Evolutionary conservation across 1,140 invertebrate species (phyloP), one percentile per base, ranked within the genome.

Genomic region (Eriosoma lanigerum): DNA sequence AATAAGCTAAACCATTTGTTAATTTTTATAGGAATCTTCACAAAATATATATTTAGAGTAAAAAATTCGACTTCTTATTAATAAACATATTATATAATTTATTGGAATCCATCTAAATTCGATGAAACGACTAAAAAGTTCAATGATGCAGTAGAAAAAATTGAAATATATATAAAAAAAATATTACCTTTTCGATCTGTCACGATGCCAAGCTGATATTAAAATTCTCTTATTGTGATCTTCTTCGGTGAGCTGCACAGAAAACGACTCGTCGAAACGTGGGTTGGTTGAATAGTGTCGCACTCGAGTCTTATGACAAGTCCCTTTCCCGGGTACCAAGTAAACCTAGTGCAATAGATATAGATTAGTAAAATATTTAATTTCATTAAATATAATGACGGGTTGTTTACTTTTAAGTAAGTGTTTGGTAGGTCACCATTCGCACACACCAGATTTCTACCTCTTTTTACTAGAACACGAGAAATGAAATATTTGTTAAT

Each of bases 201-300:
- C 87, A 17, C 86, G 84, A 82, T 88, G 86, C 88, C 88, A 89
- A 0, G 87, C 86, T 15, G 88, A 88, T 8, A 89, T 84, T 17
- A 88, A 84, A 12, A 89, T 84, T 68, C 88, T 81, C 80, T 87
- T 88, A 21, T 86, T 84, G 9, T 85, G 82, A 82, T 88, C 88
- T 66, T 86, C 85, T 21, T 86, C 84, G 1, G 85, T 83, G 13
- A 88, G 83, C 64, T 87, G 86, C 83, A 88, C 86, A 29, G 85
- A 86, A 80, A 89, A 88, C 82, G 87, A 87, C 50, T 88, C 86
- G 83, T 89, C 88, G 84, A 87, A 89, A 29, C 85, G 81, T 0
- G 84, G 87, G 73, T 83, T 85, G 82, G 85, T 87, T 21, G 87
- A 86, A 80, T 86, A 84, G 5, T 84, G 83, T 3, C 86, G 83